phyloP scores from a whole-genome alignment of 1,140 invertebrate species.

The Rhopalosiphum maidis region DNA sequence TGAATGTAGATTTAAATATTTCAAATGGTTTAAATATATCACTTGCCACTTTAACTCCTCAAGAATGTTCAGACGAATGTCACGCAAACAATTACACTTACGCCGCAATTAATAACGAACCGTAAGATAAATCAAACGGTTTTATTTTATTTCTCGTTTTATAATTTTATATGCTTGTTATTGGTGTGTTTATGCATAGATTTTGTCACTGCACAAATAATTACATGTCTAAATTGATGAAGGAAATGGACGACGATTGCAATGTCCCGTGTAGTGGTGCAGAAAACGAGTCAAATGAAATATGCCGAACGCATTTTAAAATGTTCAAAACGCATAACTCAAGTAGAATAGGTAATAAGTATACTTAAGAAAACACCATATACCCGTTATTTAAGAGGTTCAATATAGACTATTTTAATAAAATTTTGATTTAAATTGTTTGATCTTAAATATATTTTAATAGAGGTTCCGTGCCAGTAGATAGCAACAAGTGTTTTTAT shows the following conservation, averaged over 20 bases:
- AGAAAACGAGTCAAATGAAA: not conserved
- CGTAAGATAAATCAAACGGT: not conserved
- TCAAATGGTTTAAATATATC: not conserved
- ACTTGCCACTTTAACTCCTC: not conserved
- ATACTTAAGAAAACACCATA: no score
- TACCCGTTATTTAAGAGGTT: no score
- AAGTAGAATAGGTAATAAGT: not conserved
- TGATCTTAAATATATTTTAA: no score
- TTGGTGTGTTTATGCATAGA: not conserved
- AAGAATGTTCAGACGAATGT: conserved; percentile 16
- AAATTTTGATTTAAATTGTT: no score
- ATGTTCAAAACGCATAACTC: conserved; percentile 18
- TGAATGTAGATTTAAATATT: not conserved
- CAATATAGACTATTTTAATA: no score
- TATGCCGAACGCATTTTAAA: not conserved
- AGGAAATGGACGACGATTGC: not conserved
- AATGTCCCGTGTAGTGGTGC: not conserved
- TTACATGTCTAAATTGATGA: conserved; percentile 39
- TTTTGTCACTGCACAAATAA: conserved; percentile 26
- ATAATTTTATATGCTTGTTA: no score
- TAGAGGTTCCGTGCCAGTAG: no score
- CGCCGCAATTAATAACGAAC: not conserved
- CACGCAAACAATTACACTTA: not conserved
- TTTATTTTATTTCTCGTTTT: not conserved
- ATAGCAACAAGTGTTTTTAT: no score